Evolutionary conservation across 1,140 invertebrate genomes (phyloP).

Genomic region (Calephelis nemesis): DNA sequence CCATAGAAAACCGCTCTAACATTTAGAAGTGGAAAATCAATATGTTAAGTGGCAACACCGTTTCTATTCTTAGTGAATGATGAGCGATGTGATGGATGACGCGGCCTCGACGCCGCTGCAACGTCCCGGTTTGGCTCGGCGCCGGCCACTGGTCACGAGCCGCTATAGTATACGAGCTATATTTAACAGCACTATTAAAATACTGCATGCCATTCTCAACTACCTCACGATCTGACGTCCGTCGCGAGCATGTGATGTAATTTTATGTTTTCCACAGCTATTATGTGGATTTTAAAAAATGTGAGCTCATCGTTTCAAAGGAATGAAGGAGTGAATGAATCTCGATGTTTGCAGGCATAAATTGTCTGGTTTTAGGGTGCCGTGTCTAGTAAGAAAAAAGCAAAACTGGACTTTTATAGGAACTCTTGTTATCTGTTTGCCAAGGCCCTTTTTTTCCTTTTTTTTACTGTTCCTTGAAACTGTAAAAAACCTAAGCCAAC

Average conservation of each 20-base stretch:
- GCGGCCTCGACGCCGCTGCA: constrained; percentile 57
- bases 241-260: constrained; percentile 54
- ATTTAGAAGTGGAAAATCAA: too few relatives aligned
- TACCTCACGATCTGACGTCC: constrained; percentile 56
- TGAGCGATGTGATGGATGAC: constrained; percentile 72
- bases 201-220: constrained; percentile 44
- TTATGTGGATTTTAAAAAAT: constrained; percentile 14
- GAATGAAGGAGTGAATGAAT: background rate
- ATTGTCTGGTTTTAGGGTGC: too few relatives aligned
- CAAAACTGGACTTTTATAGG: too few relatives aligned
- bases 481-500: too few relatives aligned
- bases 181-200: constrained; percentile 50
- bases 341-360: background rate
- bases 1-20: too few relatives aligned
- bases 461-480: too few relatives aligned
- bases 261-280: constrained; percentile 38
- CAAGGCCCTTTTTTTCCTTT: too few relatives aligned
- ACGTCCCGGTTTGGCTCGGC: constrained; percentile 54
- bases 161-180: constrained; percentile 43
- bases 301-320: constrained; percentile 5
- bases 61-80: constrained; percentile 66
- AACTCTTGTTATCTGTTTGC: too few relatives aligned
- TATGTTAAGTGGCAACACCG: too few relatives aligned
- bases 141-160: constrained; percentile 60
- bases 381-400: too few relatives aligned